Conservation (phyloP, 2,113 vertebrate species). For the Myanophis thanlyinensis region DNA sequence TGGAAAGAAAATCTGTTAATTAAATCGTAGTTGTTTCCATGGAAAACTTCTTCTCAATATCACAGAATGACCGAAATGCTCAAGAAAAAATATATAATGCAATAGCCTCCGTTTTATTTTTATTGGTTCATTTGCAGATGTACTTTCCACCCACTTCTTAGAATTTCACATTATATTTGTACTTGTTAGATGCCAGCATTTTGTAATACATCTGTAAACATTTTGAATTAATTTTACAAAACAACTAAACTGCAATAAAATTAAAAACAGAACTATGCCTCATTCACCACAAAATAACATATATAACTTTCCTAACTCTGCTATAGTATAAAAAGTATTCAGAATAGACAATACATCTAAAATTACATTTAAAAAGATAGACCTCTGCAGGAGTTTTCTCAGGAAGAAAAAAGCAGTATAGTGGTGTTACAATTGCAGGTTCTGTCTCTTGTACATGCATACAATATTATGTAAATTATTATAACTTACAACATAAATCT, state of each 20-base stretch:
- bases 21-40: not conserved
- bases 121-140: not conserved
- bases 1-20: not conserved
- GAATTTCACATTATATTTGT: constrained; percentile 2
- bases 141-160: not conserved
- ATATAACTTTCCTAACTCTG: not conserved
- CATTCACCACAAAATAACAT: not conserved
- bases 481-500: not conserved
- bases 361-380: not conserved
- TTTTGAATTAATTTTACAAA: constrained; percentile 21
- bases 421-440: not conserved
- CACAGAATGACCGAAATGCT: not conserved
- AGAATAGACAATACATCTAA: not conserved
- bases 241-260: not conserved
- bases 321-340: not conserved
- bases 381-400: not conserved
- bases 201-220: constrained; percentile 7
- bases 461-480: too few relatives aligned
- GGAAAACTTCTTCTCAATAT: not conserved
- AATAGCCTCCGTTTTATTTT: not conserved
- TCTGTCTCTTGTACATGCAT: not conserved
- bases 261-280: not conserved
- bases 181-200: constrained; percentile 7
- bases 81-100: not conserved
- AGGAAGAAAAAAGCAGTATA: not conserved